Base-by-base conservation (phyloP, 2,113 vertebrate species). In the Vulpes vulpes region DNA sequence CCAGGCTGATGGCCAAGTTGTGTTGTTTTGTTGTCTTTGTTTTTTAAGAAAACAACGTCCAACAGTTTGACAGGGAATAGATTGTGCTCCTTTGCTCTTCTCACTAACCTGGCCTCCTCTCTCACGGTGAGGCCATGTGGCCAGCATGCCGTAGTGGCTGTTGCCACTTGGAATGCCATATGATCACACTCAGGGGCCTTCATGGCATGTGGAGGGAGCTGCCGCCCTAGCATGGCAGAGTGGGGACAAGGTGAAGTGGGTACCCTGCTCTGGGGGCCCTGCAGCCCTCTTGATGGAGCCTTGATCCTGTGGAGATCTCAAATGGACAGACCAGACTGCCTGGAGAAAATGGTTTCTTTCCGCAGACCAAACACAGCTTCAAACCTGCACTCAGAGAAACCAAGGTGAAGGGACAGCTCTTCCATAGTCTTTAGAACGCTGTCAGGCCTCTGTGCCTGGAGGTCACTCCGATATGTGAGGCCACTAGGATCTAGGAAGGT, bases 171-270 rank as follows among this genome's bases (percentile, higher is more conserved):
- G 25, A 90, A 15, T 0, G 5, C 64, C 5, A 0, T 1, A 2
- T 59, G 16, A 8, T 74, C 38, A 22, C 17, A 4, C 20, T 38
- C 32, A 3, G 6, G 49, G 53, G 64, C 80, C 25, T 30, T 38
- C 8, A 59, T 15, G 25, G 32, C 16, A 1, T 12, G 8, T 1
- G 0, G 32, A 1, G 25, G 35, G 43, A 27, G 3, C 1, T 0
- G 23, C 5, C 5, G 51, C 22, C 78, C n/a, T 49, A 3, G 53
- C 0, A 3, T 16, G 49, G 35, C 73, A 1, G 14, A 64, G 74
- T 30, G 2, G 35, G 27, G 35, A 27, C 23, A 69, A 43, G 25
- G 20, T 6, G 6, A 14, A 65, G 35, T 9, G 17, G 87, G 59
- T 1, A 1, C 60, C 7, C 59, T 30, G 43, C 12, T 83, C n/a